Evolutionary conservation across 2,888 invertebrate species (phyloP), one percentile per base, ranked within the genome.

Genomic region (Nomada fucata): DNA sequence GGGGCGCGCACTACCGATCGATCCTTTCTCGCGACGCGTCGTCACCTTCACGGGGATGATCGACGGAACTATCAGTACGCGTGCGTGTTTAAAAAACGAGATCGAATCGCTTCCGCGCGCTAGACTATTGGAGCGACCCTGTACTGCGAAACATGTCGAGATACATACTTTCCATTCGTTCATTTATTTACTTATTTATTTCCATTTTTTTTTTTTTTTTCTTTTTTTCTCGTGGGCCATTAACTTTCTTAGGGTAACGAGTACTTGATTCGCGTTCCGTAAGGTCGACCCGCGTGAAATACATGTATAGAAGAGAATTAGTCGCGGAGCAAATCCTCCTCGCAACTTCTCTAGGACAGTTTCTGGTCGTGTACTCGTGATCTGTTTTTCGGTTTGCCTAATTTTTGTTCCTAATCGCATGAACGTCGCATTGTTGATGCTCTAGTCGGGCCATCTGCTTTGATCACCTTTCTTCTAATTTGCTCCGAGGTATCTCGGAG

Each of bases 231-330:
- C 76, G 84, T 89, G 87, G 92, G 91, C 92, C 92, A 91, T 89
- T 91, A 92, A 92, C 92, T 92, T 82, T 92, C 91, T 91, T 92
- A 91, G 92, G 91, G 87, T 83, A 89, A 88, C 86, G 52, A n/a
- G 29, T 63, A 63, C 15, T 61, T 2, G 29, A 18, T 2, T 23
- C 59, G 20, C n/a, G 9, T 47, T 15, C 15, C 69, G 2, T 10
- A 55, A 55, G 18, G 20, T 59, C 63, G 26, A 15, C 9, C 11
- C 7, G 11, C 18, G 42, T 52, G 20, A 50, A 29, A 20, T 13
- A 47, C 13, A 53, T 50, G 23, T 9, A 57, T 9, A 10, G 47
- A 47, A 47, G 15, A 64, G 55, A 52, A 47, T 67, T 50, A 15
- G 15, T 42, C 74, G n/a, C 36, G 69, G 29, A 15, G 60, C 18